Conservation (phyloP, 2,797 vertebrate species). For the Falco rusticolus region DNA sequence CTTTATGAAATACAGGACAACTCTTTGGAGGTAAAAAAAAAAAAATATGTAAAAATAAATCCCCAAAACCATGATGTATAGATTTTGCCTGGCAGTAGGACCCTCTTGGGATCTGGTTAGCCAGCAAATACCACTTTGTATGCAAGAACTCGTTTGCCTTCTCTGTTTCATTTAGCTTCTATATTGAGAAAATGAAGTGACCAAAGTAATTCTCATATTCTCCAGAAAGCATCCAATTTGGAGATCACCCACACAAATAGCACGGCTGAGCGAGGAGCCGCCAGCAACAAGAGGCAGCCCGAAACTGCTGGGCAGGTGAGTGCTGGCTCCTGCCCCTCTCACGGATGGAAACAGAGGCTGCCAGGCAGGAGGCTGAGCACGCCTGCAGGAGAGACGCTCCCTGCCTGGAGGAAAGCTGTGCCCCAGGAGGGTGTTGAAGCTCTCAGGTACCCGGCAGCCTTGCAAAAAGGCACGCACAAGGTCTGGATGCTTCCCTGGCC, state of each 20-base stretch:
- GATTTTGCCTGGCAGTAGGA: neutral
- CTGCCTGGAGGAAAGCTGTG: neutral
- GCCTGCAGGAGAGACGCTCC: fast-evolving
- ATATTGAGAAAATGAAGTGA: neutral
- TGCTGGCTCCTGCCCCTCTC: neutral
- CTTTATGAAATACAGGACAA: neutral
- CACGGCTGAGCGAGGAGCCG: neutral
- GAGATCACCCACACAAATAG: neutral
- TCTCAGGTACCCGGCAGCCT: neutral
- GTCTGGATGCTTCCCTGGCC: neutral
- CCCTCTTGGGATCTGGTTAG: neutral
- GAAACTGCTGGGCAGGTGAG: too few species aligned
- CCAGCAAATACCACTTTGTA: neutral
- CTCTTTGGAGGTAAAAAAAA: neutral
- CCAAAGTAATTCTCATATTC: neutral
- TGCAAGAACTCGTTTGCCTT: neutral
- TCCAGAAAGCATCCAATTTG: neutral
- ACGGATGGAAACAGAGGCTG: too few species aligned
- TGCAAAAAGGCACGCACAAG: neutral
- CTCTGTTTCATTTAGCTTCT: neutral
- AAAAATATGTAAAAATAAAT: too few species aligned
- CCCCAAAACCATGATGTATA: neutral
- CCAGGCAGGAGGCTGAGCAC: fast-evolving
- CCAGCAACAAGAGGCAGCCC: neutral
- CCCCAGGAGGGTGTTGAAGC: fast-evolving